Base-by-base conservation (phyloP, 2,113 vertebrate genomes). In the Channa argus region DNA sequence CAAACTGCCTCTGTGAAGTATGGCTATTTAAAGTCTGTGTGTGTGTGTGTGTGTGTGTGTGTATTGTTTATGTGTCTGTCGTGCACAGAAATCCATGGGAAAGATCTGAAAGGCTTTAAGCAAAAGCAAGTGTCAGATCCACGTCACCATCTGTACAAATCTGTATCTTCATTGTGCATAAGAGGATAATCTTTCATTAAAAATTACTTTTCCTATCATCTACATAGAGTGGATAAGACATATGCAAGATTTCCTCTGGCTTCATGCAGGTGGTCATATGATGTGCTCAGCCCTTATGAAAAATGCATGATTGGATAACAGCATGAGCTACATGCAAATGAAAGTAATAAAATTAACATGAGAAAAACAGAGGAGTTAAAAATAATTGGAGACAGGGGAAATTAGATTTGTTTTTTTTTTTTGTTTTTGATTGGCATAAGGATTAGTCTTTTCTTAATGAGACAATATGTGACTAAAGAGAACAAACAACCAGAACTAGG, bases 241-340 rank as follows among this genome's bases (percentile, higher is more conserved):
- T 51, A 63, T 13, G 53, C 9, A 13, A 45, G 5, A 8, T 15
- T 38, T 24, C 69, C 41, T 5, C 49, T 66, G 47, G 46, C 15
- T 62, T 79, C 68, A 63, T 65, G 43, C 43, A 66, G 70, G 63
- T 82, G 72, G 59, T 69, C 46, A 44, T 8, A 13, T 82, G 62
- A 77, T 82, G 84, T 13, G 80, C 24, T 45, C 34, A 24, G 12
- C 15, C 6, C 64, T 83, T 66, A 76, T 76, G 43, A 79, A 83
- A 69, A 46, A 80, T 63, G 1, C 2, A 76, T 34, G 0, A 4
- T 52, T 37, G 15, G 41, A 58, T 45, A 52, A 15, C 46, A 68
- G 34, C 60, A 69, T 53, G 47, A 69, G 54, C 39, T n/a, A 36
- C 41, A 75, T 72, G 50, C 56, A 77, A 74, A 84, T 73, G 24